Conservation (phyloP, 2,888 invertebrate species). For the Allolobophora icterica region DNA sequence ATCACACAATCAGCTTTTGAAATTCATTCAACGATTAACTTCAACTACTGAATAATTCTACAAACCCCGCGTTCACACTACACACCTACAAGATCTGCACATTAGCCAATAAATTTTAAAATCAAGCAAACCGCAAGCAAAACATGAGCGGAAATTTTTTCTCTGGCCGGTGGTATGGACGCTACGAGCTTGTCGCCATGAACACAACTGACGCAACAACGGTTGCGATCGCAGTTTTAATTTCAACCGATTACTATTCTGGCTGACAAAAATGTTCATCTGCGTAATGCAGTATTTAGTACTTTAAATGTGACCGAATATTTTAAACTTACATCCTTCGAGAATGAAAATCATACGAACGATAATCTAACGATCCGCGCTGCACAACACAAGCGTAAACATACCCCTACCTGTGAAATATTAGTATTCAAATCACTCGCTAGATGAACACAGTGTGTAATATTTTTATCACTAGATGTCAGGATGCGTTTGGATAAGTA, state of each 20-base stretch:
- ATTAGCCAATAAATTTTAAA: background rate
- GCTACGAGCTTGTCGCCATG: background rate
- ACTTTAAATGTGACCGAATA: background rate
- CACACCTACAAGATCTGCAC: background rate
- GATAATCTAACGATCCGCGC: background rate
- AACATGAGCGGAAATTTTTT: background rate
- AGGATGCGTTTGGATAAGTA: background rate
- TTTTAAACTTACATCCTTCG: background rate
- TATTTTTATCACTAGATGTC: background rate
- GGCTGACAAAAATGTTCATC: background rate
- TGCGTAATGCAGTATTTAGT: background rate
- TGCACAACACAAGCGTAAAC: background rate
- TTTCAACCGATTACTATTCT: background rate
- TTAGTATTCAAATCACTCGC: background rate
- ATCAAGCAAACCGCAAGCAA: background rate
- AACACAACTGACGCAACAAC: slow-evolving; percentile 17
- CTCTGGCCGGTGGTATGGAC: background rate
- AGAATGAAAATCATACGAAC: slow-evolving; percentile 10
- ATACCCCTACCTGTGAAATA: background rate
- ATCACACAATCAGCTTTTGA: background rate
- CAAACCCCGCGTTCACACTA: background rate
- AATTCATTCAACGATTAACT: background rate
- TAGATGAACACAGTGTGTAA: background rate
- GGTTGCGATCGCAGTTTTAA: background rate
- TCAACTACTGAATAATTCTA: background rate